Percentiles rank a stretch among this genome's conserved stretches.
These are phyloP conservation scores for Ailurus styani DNA, from an alignment of 2,113 vertebrate species.

Conservation along the genomic window DNA sequence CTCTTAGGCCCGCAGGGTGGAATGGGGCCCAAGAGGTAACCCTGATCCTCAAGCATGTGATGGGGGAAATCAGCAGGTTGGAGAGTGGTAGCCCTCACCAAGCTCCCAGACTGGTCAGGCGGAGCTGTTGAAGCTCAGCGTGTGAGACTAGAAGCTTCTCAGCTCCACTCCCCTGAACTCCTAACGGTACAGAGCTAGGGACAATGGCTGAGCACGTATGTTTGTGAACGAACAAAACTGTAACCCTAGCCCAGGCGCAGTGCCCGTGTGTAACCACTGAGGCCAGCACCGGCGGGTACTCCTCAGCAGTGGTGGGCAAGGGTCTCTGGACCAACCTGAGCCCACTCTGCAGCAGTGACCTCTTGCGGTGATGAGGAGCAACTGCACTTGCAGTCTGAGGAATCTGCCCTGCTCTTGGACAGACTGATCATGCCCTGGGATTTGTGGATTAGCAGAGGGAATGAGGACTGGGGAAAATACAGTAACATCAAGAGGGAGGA, in stretches of 20 bases:
- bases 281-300: rapidly evolving
- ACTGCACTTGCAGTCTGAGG: neutral
- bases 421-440: neutral
- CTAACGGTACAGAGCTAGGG: neutral
- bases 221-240: neutral
- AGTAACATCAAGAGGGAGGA: neutral
- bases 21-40: neutral
- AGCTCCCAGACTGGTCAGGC: neutral
- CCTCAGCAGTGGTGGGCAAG: rapidly evolving
- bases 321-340: rapidly evolving
- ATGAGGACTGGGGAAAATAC: neutral
- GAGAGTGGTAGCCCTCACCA: neutral
- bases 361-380: neutral
- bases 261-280: neutral
- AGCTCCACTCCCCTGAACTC: neutral
- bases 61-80: neutral
- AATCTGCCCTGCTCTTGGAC: rapidly evolving
- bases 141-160: neutral
- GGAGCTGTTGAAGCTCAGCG: neutral
- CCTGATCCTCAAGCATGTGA: neutral
- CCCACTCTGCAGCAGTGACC: neutral
- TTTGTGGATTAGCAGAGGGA: neutral
- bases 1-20: neutral
- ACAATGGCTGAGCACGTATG: neutral
- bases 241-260: neutral